Percentiles rank a stretch among this genome's conserved stretches.
Conservation (phyloP, 1,140 invertebrate genomes). For the Sycophaga agraensis region DNA sequence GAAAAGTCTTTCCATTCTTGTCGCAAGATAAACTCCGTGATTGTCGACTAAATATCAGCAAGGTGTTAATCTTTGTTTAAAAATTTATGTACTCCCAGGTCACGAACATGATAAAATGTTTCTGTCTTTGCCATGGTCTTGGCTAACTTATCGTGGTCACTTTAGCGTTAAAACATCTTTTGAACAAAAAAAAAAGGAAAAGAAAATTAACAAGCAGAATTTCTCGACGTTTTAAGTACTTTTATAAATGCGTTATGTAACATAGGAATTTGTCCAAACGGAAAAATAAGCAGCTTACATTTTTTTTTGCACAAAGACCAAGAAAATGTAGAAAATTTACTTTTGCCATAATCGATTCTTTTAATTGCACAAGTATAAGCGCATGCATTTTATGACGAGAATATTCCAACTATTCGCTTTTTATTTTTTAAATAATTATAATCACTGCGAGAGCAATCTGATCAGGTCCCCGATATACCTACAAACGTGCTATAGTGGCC, state of each 20-base stretch:
- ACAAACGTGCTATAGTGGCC: slow-evolving; percentile 40
- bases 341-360: too few relatives aligned
- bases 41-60: slow-evolving; percentile 12
- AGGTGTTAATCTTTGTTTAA: slow-evolving; percentile 17
- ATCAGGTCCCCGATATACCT: neutral
- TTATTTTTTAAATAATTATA: too few relatives aligned
- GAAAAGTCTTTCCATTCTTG: slow-evolving; percentile 14
- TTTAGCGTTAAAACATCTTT: slow-evolving; percentile 17
- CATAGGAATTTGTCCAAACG: neutral
- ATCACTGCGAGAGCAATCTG: too few relatives aligned
- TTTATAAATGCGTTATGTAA: neutral
- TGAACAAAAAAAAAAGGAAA: neutral
- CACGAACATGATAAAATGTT: slow-evolving; percentile 27
- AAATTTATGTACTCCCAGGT: neutral
- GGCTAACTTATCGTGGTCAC: slow-evolving; percentile 3
- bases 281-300: too few relatives aligned
- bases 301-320: too few relatives aligned
- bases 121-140: too few relatives aligned
- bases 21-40: slow-evolving; percentile 20
- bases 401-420: too few relatives aligned
- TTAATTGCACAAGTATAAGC: too few relatives aligned
- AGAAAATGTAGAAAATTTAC: too few relatives aligned
- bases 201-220: neutral
- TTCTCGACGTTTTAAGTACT: neutral
- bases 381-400: too few relatives aligned